A percentile compares a stretch with the other conserved stretches of the same genome.
These are phyloP conservation scores for Pionites leucogaster DNA, from an alignment of 2,113 vertebrate species.

Conservation along the genomic window DNA sequence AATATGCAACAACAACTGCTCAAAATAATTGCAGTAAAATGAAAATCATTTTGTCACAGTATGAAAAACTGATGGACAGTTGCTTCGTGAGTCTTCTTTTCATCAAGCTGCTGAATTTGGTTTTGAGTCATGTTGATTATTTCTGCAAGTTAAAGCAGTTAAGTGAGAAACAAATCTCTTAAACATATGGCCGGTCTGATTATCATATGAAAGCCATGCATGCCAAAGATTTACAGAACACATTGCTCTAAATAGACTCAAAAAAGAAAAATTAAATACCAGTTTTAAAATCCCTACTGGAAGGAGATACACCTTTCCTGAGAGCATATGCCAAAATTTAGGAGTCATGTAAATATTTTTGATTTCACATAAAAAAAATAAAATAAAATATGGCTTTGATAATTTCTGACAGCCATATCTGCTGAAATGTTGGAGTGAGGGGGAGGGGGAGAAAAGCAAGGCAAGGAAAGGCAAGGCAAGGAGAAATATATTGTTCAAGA, in stretches of 20 bases:
- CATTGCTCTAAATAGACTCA: neutral
- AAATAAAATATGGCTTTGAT: neutral
- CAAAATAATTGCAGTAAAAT: conserved; percentile 32
- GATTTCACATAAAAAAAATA: neutral
- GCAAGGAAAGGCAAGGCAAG: neutral
- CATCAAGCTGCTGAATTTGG: neutral
- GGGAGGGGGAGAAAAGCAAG: neutral
- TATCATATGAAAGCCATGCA: conserved; percentile 47
- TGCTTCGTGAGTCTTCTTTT: conserved; percentile 34
- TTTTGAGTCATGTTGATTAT: conserved; percentile 53
- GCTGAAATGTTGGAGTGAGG: neutral
- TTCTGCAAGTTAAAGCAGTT: conserved; percentile 40
- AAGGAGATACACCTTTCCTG: neutral
- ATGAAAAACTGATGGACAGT: neutral
- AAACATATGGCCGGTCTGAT: conserved; percentile 50
- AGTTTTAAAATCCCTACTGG: neutral
- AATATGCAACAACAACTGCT: neutral
- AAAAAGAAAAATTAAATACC: conserved; percentile 16
- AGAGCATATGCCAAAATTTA: neutral
- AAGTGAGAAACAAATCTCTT: conserved; percentile 49
- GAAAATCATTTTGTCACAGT: conserved; percentile 36
- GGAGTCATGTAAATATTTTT: neutral
- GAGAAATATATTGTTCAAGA: neutral
- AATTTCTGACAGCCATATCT: neutral
- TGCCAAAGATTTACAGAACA: conserved; percentile 26